These are phyloP conservation scores for Callosobruchus maculatus DNA, from an alignment of 2,888 invertebrate species.

Conservation along the genomic window DNA sequence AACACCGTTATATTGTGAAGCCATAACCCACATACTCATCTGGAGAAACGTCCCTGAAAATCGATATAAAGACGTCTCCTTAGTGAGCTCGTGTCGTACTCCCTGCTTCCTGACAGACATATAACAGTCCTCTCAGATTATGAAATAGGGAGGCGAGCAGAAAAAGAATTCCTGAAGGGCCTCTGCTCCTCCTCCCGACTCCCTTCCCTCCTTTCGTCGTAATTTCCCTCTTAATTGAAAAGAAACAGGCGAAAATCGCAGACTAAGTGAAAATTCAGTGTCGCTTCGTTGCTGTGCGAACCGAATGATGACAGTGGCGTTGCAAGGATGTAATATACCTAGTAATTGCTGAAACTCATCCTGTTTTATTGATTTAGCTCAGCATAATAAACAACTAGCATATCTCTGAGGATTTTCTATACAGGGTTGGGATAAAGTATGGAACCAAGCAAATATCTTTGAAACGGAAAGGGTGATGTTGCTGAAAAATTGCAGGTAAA, in stretches of 20 bases:
- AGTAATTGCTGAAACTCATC: too few species aligned
- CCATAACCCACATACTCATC: background rate
- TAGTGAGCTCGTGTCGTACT: background rate
- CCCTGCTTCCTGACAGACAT: background rate
- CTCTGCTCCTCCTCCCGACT: background rate
- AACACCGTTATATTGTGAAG: background rate
- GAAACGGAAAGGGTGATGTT: too few species aligned
- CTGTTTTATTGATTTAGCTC: too few species aligned
- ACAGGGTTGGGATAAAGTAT: too few species aligned
- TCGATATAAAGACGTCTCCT: background rate
- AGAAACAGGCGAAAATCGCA: constrained; percentile 20
- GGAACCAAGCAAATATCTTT: too few species aligned
- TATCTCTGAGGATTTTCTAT: too few species aligned
- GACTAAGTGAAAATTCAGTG: constrained; percentile 22
- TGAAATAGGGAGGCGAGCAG: background rate
- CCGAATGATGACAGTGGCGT: background rate
- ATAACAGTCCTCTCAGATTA: background rate
- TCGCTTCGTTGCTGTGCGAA: background rate
- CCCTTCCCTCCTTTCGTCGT: background rate
- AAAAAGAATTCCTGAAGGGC: constrained; percentile 2
- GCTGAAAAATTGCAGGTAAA: too few species aligned
- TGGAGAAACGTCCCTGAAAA: background rate
- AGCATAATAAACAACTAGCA: too few species aligned
- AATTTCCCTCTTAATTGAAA: constrained; percentile 18
- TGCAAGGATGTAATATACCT: background rate